phyloP scores from a whole-genome alignment of 2,888 invertebrate genomes.

The Torymus auratus region DNA sequence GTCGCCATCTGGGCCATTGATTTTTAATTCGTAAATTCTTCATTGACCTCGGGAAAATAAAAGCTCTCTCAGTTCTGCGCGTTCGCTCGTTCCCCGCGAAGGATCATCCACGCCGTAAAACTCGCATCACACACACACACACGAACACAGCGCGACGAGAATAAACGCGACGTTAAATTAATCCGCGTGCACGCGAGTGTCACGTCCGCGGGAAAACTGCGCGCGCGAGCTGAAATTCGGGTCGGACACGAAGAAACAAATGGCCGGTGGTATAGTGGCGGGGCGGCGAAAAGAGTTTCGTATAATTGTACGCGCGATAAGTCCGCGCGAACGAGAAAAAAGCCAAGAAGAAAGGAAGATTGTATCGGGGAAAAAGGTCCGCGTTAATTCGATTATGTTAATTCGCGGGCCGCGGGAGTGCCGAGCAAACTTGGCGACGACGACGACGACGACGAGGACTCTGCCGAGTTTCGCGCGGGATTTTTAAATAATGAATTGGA shows the following conservation, averaged over 20 bases:
- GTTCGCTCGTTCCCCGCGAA: background rate
- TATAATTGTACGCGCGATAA: conserved; percentile 2
- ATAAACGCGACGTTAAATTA: conserved; percentile 35
- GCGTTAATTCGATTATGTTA: conserved; percentile 36
- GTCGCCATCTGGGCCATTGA: conserved; percentile 51
- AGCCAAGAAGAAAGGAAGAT: background rate
- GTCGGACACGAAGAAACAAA: background rate
- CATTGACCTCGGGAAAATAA: conserved; percentile 47
- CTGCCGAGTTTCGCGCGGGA: background rate
- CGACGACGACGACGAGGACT: background rate
- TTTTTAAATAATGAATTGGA: background rate
- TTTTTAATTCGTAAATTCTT: conserved; percentile 55
- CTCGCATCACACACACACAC: background rate
- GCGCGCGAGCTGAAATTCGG: background rate
- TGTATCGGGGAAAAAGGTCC: background rate
- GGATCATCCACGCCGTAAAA: background rate
- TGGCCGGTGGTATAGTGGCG: background rate
- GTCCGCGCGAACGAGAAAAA: background rate
- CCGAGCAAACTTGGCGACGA: background rate
- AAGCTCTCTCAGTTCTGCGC: background rate
- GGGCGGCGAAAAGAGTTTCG: background rate
- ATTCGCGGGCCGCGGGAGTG: background rate
- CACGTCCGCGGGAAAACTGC: background rate
- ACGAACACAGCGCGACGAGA: background rate
- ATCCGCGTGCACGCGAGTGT: background rate